phyloP scores from a whole-genome alignment of 2,113 vertebrate species.

The Passer domesticus region DNA sequence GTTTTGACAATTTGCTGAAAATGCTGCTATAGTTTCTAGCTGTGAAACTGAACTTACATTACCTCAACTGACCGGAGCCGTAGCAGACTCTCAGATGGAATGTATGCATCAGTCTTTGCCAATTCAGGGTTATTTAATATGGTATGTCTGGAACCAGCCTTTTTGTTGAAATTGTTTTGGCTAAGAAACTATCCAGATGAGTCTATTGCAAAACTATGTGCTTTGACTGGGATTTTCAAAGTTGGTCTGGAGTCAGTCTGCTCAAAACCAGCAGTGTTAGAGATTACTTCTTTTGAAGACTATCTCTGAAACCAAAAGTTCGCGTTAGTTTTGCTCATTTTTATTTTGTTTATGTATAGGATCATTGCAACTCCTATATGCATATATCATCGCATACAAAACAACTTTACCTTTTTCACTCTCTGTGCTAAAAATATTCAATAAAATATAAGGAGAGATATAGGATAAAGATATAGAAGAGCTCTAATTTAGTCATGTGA shows the following conservation, averaged over 20 bases:
- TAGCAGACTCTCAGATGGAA: constrained; percentile 63
- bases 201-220: constrained; percentile 59
- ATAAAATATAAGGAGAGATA: neutral
- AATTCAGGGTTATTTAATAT: constrained; percentile 73
- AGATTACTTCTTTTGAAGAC: neutral
- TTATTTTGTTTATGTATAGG: neutral
- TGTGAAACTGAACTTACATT: constrained; percentile 60
- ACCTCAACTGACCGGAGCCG: constrained; percentile 62
- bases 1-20: constrained; percentile 33
- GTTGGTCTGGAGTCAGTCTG: neutral
- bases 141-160: constrained; percentile 67
- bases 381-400: neutral
- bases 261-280: constrained; percentile 6
- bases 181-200: constrained; percentile 67
- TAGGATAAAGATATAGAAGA: neutral
- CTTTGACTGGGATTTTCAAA: constrained; percentile 60
- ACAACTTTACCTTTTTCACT: neutral
- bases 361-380: neutral
- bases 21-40: constrained; percentile 4
- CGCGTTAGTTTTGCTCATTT: neutral
- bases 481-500: neutral
- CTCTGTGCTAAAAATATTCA: neutral
- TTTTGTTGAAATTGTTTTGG: constrained; percentile 70
- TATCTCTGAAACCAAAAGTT: neutral
- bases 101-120: constrained; percentile 64